Conservation (phyloP, 2,113 vertebrate species). For the Charina bottae region DNA sequence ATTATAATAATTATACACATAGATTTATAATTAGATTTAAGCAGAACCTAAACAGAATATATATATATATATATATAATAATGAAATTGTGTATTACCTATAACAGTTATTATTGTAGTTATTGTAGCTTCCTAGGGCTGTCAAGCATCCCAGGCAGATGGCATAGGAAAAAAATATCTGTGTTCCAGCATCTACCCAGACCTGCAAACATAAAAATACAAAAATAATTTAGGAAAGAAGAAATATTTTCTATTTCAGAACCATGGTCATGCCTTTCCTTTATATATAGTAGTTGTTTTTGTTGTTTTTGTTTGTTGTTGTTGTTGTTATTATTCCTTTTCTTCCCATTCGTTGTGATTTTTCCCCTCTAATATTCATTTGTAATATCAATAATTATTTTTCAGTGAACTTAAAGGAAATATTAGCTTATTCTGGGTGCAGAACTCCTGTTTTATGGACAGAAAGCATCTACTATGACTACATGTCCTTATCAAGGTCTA, state of each 20-base stretch:
- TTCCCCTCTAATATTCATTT: neutral
- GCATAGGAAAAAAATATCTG: conserved; percentile 99
- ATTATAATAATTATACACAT: neutral
- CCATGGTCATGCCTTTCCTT: neutral
- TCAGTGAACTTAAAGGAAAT: neutral
- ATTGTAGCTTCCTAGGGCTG: conserved; percentile 96
- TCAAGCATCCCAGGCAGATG: conserved; percentile 96
- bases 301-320: neutral
- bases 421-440: neutral
- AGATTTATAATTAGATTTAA: neutral
- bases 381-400: neutral
- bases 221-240: neutral
- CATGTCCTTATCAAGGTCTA: neutral
- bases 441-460: neutral
- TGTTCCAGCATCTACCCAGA: conserved; percentile 98
- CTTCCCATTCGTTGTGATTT: neutral
- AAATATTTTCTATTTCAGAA: neutral
- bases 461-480: neutral
- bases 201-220: conserved; percentile 72
- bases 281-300: neutral
- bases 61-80: rapidly evolving
- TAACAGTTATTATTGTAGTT: conserved; percentile 98
- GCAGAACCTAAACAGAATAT: neutral
- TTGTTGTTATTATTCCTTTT: neutral
- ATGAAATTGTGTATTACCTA: conserved; percentile 76